Conservation (phyloP, 2,113 vertebrate species). For the Gnathonemus echidnorhynchus region DNA sequence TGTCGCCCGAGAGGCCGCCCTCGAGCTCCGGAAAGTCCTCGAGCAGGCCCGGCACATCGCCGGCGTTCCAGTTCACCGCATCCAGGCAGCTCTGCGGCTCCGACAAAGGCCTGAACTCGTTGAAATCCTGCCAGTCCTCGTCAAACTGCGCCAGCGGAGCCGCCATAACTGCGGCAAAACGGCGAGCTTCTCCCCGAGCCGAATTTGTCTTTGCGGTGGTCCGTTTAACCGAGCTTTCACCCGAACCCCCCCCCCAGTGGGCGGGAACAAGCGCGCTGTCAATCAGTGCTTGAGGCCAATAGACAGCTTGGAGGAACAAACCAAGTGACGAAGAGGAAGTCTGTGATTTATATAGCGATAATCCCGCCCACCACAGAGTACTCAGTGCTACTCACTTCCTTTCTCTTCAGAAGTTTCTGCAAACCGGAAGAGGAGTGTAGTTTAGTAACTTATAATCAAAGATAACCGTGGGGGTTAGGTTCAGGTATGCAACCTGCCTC, state of each 20-base stretch:
- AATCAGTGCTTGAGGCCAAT: neutral
- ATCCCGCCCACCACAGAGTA: neutral
- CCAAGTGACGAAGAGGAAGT: neutral
- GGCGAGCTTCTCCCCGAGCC: constrained; percentile 7
- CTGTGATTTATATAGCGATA: neutral
- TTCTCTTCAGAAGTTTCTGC: neutral
- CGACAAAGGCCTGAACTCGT: constrained; percentile 77
- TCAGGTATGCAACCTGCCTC: neutral
- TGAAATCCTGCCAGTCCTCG: constrained; percentile 96
- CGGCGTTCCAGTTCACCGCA: constrained; percentile 57
- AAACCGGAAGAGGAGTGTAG: neutral
- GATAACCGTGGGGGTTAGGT: neutral
- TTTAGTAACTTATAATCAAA: neutral
- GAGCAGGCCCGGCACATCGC: constrained; percentile 44
- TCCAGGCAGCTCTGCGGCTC: constrained; percentile 52
- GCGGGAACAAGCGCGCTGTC: neutral
- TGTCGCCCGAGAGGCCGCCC: constrained; percentile 66
- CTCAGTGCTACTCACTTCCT: neutral
- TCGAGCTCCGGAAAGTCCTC: constrained; percentile 63
- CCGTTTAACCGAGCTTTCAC: neutral
- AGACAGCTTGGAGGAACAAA: neutral
- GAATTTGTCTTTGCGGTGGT: neutral
- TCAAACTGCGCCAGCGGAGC: constrained; percentile 79
- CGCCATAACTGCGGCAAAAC: constrained; percentile 66
- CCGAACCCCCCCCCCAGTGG: neutral